These are phyloP conservation scores for Calameuta idolon DNA, from an alignment of 2,888 invertebrate genomes.

Conservation along the genomic window DNA sequence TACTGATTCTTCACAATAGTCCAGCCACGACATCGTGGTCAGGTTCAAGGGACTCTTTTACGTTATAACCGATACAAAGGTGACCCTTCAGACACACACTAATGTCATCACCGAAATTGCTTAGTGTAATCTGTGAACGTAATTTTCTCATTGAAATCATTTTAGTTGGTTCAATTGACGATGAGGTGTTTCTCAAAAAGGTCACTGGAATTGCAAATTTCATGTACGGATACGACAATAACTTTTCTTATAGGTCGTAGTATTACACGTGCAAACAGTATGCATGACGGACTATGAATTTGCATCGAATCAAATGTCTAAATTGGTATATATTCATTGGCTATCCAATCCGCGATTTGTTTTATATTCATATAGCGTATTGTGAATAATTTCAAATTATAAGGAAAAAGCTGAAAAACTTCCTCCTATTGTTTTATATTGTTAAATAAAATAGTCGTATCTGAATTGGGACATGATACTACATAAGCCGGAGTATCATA, in stretches of 20 bases:
- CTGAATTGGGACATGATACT: not conserved
- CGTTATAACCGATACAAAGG: not conserved
- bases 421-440: not conserved
- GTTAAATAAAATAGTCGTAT: not conserved
- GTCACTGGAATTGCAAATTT: not conserved
- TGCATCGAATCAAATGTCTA: slow-evolving; percentile 21
- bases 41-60: not conserved
- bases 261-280: not conserved
- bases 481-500: not conserved
- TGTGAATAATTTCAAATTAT: not conserved
- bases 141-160: not conserved
- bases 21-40: not conserved
- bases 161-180: not conserved
- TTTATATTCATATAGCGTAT: not conserved
- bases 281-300: not conserved
- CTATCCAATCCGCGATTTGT: not conserved
- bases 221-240: not conserved
- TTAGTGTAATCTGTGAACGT: not conserved
- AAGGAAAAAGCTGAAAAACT: not conserved
- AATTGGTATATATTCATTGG: slow-evolving; percentile 18
- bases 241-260: not conserved
- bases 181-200: not conserved
- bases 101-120: not conserved
- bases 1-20: not conserved
- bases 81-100: not conserved